Evolutionary conservation across 2,113 vertebrate species (phyloP).

Genomic region (Halichoeres trimaculatus): DNA sequence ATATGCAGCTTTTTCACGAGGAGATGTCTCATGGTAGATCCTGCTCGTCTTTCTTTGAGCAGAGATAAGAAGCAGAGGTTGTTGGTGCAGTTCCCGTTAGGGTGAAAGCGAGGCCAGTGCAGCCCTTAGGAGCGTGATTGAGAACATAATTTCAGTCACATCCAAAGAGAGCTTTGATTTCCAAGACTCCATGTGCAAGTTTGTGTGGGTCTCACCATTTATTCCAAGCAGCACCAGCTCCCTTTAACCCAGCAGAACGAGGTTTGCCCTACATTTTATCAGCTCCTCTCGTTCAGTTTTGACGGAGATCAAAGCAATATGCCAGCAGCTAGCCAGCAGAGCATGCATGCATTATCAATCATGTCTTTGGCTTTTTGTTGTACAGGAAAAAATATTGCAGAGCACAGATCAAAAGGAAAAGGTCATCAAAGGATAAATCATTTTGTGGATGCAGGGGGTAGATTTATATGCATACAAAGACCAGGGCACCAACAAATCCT

Average conservation of each 20-base stretch:
- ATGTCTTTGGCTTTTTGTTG: slow-evolving; percentile 69
- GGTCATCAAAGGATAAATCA: slow-evolving; percentile 62
- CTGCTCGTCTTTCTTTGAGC: slow-evolving; percentile 6
- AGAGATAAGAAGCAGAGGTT: slow-evolving; percentile 30
- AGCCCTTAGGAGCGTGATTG: slow-evolving; percentile 16
- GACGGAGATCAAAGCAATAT: slow-evolving; percentile 70
- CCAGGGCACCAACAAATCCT: slow-evolving; percentile 19
- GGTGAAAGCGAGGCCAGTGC: slow-evolving; percentile 17
- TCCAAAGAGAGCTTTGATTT: slow-evolving; percentile 45
- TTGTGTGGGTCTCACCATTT: slow-evolving; percentile 39
- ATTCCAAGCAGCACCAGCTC: slow-evolving; percentile 36
- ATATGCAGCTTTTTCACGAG: slow-evolving; percentile 32
- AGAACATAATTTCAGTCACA: slow-evolving; percentile 22
- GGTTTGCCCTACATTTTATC: slow-evolving; percentile 74
- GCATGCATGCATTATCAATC: slow-evolving; percentile 77
- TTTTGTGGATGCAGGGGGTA: slow-evolving; percentile 5
- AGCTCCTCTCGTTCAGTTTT: slow-evolving; percentile 62
- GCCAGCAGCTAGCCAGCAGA: slow-evolving; percentile 61
- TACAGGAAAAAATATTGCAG: slow-evolving; percentile 46
- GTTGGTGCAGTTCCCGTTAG: slow-evolving; percentile 16
- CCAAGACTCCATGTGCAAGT: background rate
- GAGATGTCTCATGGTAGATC: slow-evolving; percentile 36
- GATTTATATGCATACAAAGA: slow-evolving; percentile 5
- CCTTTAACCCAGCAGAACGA: slow-evolving; percentile 59
- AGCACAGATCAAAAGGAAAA: slow-evolving; percentile 70